Base-by-base conservation (phyloP, 2,113 vertebrate genomes). In the Labeo catla region DNA sequence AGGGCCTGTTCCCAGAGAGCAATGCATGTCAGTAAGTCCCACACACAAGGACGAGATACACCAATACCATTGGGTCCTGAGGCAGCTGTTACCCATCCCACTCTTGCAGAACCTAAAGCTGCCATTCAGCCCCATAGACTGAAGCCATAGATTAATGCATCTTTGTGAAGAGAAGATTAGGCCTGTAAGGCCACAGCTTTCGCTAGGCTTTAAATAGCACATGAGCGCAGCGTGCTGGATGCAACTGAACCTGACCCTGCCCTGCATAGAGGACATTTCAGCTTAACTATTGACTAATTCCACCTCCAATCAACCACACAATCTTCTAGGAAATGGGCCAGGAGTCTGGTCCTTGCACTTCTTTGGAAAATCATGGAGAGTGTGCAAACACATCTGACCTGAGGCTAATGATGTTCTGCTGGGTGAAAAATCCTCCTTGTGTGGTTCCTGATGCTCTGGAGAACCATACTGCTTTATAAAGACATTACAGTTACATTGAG, bases 291-390 rank as follows among this genome's bases (percentile, higher is more conserved):
- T 49, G 57, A 65, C 72, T 83, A 87, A 87, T 87, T 83, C 86
- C 59, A 77, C n/a, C 79, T 61, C 59, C 80, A 76, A 65, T 86
- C 57, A 54, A 83, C 54, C 74, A 83, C 86, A 65, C 85, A 52
- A 65, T 86, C 54, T 86, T 86, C 54, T 70, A 83, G 85, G 63
- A 70, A 80, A 72, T 59, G 52, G n/a, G n/a, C 10, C 45, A n/a
- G 57, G 39, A 66, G 47, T 66, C 21, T 81, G 88, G 72, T 87
- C 2, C 87, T 47, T 61, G 45, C 36, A 50, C 61, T 90, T 87
- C 87, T 66, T 19, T 77, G 59, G 72, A 85, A 92, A 93, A 93
- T 93, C 89, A 89, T 70, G 13, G 13, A 34, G 47, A 43, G 39
- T 74, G 52, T 70, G 28, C 23, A 23, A 23, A 74, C 66, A 84